Conservation (phyloP, 2,797 vertebrate species). For the Garrulus glandarius region DNA sequence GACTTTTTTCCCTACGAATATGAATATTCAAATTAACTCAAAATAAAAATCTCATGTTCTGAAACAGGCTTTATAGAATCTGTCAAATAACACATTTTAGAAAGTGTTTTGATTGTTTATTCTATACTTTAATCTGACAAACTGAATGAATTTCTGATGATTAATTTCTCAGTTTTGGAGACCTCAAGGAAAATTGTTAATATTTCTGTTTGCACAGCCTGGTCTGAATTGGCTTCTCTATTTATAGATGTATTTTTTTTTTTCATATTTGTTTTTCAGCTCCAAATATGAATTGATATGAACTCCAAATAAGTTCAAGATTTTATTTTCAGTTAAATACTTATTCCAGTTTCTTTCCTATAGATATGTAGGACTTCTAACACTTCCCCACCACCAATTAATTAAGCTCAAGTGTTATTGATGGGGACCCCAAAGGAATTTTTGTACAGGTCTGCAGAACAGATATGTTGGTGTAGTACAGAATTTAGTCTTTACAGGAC, state of each 20-base stretch:
- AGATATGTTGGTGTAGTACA: neutral
- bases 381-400: neutral
- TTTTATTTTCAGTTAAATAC: neutral
- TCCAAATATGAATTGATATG: neutral
- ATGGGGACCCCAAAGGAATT: neutral
- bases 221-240: neutral
- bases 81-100: neutral
- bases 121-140: neutral
- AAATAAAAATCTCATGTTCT: neutral
- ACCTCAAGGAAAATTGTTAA: neutral
- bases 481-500: neutral
- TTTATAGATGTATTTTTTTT: neutral
- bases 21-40: neutral
- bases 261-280: neutral
- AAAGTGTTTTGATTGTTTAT: neutral
- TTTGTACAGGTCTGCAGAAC: neutral
- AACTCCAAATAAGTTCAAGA: neutral
- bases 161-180: neutral
- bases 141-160: neutral
- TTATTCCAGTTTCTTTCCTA: neutral
- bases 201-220: neutral
- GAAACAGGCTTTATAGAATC: neutral
- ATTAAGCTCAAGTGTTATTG: neutral
- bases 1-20: neutral
- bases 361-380: neutral